Conservation (phyloP, 2,113 vertebrate genomes). For the Columba janthina region DNA sequence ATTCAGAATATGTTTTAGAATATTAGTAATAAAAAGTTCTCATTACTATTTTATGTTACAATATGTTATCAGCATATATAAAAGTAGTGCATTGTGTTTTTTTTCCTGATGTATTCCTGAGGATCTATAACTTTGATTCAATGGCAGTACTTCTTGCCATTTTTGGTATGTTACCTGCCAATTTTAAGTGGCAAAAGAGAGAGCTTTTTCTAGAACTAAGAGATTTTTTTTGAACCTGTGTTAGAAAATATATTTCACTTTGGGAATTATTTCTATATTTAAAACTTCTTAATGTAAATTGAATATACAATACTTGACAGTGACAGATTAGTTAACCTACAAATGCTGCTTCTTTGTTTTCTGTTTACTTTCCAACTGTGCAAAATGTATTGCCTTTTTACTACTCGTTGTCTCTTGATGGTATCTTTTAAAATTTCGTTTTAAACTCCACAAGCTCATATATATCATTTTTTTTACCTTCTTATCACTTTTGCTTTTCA, state of each 20-base stretch:
- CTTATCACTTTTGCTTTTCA: slow-evolving; percentile 79
- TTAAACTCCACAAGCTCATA: slow-evolving; percentile 76
- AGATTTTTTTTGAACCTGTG: neutral
- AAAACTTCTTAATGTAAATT: neutral
- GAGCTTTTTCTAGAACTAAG: neutral
- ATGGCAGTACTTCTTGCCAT: slow-evolving; percentile 42
- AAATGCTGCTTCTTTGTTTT: slow-evolving; percentile 53
- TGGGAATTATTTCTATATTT: too few species aligned
- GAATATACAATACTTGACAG: neutral
- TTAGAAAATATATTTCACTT: too few species aligned
- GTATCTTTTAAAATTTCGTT: slow-evolving; percentile 75
- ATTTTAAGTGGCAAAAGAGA: neutral
- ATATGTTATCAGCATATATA: neutral
- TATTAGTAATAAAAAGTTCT: neutral
- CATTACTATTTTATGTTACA: neutral
- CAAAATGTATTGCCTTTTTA: slow-evolving; percentile 78
- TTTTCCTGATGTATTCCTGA: neutral
- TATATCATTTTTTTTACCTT: slow-evolving; percentile 79
- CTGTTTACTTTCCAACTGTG: slow-evolving; percentile 65
- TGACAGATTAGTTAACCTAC: slow-evolving; percentile 16
- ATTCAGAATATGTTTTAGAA: neutral
- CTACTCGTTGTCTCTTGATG: slow-evolving; percentile 72
- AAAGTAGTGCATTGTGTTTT: neutral
- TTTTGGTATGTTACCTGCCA: neutral
- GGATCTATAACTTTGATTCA: slow-evolving; percentile 19